Evolutionary conservation across 2,797 vertebrate genomes (phyloP).

Genomic region (Falco naumanni): DNA sequence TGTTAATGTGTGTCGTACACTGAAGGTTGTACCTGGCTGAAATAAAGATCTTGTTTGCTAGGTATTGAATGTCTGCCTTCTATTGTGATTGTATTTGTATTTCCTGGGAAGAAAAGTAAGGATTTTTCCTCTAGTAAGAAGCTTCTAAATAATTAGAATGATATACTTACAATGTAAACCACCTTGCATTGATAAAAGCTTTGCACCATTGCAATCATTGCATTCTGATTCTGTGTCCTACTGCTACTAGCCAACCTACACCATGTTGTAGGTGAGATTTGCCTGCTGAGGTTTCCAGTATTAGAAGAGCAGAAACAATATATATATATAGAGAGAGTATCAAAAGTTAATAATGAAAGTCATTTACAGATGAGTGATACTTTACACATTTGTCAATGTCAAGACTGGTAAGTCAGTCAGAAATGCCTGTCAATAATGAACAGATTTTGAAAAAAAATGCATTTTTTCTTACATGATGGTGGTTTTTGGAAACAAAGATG

Average conservation of each 20-base stretch:
- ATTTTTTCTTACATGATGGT: background rate
- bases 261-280: background rate
- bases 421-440: background rate
- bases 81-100: background rate
- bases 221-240: background rate
- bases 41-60: background rate
- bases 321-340: background rate
- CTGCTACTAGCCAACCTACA: background rate
- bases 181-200: background rate
- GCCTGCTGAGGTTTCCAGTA: background rate
- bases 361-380: background rate
- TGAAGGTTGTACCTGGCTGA: background rate
- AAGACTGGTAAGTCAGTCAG: background rate
- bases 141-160: background rate
- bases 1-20: background rate
- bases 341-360: background rate
- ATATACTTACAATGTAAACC: background rate
- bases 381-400: background rate
- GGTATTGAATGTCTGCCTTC: background rate
- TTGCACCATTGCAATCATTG: background rate
- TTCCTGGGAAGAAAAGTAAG: background rate
- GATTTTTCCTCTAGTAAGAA: background rate
- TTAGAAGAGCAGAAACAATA: background rate
- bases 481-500: background rate
- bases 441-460: background rate